These are phyloP conservation scores for Myodes glareolus DNA, from an alignment of 2,113 vertebrate genomes.

Conservation along the genomic window DNA sequence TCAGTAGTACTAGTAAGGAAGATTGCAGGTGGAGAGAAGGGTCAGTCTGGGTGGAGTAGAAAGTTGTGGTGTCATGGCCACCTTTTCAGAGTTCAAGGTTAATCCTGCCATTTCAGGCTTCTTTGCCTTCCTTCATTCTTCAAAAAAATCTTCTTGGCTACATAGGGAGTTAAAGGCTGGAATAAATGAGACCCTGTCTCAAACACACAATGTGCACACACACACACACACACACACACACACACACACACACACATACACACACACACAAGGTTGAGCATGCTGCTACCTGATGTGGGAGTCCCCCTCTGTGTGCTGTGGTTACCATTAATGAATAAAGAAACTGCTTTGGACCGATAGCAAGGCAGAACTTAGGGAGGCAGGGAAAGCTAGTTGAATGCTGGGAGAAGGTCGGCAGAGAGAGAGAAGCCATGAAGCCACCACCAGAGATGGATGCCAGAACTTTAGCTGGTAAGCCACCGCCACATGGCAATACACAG, in stretches of 20 bases:
- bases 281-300: neutral
- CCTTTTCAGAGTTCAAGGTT: neutral
- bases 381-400: too few relatives aligned
- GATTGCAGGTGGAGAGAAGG: neutral
- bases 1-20: neutral
- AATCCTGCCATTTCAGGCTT: neutral
- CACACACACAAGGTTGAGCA: neutral
- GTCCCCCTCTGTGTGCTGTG: too few relatives aligned
- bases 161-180: neutral
- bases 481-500: too few relatives aligned
- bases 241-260: neutral
- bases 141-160: neutral
- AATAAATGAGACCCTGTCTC: neutral
- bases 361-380: too few relatives aligned
- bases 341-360: too few relatives aligned
- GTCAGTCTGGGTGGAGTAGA: too few relatives aligned
- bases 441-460: too few relatives aligned
- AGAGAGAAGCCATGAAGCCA: too few relatives aligned
- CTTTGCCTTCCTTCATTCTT: neutral
- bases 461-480: too few relatives aligned
- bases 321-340: too few relatives aligned
- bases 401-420: too few relatives aligned
- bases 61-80: neutral
- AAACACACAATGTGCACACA: too few relatives aligned
- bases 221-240: neutral